Conservation (phyloP, 2,797 vertebrate genomes). For the Fringilla coelebs region DNA sequence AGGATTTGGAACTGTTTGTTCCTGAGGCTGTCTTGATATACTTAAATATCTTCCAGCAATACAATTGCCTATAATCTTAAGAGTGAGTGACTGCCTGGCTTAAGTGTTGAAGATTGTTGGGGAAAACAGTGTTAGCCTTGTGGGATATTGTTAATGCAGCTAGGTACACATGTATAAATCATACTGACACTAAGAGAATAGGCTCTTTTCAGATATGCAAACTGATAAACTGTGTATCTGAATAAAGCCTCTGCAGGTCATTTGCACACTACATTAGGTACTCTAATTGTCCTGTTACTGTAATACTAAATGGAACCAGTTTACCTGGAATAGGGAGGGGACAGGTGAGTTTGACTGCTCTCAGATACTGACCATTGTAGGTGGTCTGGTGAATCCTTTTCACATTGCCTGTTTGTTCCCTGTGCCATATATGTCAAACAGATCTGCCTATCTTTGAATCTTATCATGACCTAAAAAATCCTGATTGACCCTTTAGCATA, state of each 20-base stretch:
- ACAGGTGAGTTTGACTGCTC: not conserved
- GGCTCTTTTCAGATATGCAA: not conserved
- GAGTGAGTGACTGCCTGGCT: not conserved
- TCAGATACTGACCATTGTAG: not conserved
- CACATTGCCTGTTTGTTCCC: not conserved
- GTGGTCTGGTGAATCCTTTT: not conserved
- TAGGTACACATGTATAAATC: not conserved
- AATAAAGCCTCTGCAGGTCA: not conserved
- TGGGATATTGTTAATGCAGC: not conserved
- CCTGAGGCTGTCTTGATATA: not conserved
- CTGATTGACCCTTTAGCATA: not conserved
- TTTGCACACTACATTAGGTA: not conserved
- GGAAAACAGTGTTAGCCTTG: not conserved
- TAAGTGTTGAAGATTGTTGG: not conserved
- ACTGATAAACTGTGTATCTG: not conserved
- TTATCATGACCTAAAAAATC: not conserved
- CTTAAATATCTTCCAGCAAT: not conserved
- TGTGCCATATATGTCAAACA: not conserved
- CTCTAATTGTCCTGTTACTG: not conserved
- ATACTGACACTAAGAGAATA: not conserved
- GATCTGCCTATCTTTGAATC: not conserved
- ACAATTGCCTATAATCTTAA: not conserved
- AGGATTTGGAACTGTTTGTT: slow-evolving; percentile 21
- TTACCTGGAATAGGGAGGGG: not conserved
- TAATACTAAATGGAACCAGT: not conserved